Conservation (phyloP, 2,888 invertebrate genomes). For the Endotricha flammealis region DNA sequence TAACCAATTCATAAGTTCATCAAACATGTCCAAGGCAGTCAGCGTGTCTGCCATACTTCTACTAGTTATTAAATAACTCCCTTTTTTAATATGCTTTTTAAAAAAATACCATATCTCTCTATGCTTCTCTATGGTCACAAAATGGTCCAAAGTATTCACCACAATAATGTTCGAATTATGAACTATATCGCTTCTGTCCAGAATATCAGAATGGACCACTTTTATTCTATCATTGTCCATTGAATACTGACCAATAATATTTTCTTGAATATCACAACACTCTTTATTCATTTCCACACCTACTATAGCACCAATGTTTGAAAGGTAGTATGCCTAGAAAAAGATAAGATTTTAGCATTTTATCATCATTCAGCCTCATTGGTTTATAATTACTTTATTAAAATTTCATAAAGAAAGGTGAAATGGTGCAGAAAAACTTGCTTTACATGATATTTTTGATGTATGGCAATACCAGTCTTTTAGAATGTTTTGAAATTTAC, state of each 20-base stretch:
- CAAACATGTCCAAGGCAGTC: conserved; percentile 59
- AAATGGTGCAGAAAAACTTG: no score
- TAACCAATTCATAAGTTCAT: conserved; percentile 70
- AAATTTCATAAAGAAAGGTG: no score
- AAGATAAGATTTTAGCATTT: no score
- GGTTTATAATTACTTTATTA: no score
- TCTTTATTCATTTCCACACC: conserved; percentile 85
- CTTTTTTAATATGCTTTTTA: conserved; percentile 69
- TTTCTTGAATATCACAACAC: conserved; percentile 79
- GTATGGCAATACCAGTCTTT: no score
- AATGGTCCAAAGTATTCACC: conserved; percentile 85
- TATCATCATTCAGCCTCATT: no score
- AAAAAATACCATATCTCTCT: conserved; percentile 80
- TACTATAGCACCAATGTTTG: conserved; percentile 76
- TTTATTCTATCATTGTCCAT: conserved; percentile 70
- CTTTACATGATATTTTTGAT: no score
- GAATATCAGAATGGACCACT: conserved; percentile 78
- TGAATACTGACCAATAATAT: conserved; percentile 72
- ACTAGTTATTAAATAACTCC: conserved; percentile 77
- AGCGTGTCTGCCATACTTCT: conserved; percentile 78
- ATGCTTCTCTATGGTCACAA: conserved; percentile 78
- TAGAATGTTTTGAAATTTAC: conserved; percentile 30
- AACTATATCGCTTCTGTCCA: conserved; percentile 73
- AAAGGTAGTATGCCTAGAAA: conserved; percentile 79
- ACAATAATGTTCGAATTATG: conserved; percentile 79